These are phyloP conservation scores for Conomelus anceps DNA, from an alignment of 2,888 invertebrate species.

Conservation along the genomic window DNA sequence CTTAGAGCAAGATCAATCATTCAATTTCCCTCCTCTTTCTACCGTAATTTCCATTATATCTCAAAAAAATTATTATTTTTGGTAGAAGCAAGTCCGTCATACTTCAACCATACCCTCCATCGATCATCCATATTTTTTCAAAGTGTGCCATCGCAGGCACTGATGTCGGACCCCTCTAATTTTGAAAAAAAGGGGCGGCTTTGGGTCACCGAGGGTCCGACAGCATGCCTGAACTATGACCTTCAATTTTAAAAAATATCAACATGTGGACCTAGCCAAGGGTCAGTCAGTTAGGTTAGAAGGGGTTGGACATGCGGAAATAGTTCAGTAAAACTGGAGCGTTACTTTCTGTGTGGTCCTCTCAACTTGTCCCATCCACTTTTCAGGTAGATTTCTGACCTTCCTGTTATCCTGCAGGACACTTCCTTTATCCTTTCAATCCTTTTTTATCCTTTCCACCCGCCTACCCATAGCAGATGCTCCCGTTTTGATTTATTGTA, in stretches of 20 bases:
- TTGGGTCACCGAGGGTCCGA: neutral
- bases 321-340: neutral
- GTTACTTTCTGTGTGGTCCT: neutral
- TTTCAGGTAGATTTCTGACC: neutral
- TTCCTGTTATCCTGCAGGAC: neutral
- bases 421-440: neutral
- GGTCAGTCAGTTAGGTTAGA: too few species aligned
- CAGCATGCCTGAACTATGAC: neutral
- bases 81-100: neutral
- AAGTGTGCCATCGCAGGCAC: neutral
- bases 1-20: neutral
- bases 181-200: neutral
- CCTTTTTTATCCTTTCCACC: neutral
- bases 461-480: neutral
- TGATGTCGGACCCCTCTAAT: neutral
- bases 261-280: neutral
- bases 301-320: neutral
- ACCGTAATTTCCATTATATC: too few species aligned
- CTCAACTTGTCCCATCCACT: neutral
- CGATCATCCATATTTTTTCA: too few species aligned
- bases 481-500: neutral
- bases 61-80: neutral
- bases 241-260: neutral
- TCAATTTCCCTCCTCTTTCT: neutral
- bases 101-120: neutral